These are phyloP conservation scores for Metopolophium dirhodum DNA, from an alignment of 1,140 invertebrate genomes.

Conservation along the genomic window DNA sequence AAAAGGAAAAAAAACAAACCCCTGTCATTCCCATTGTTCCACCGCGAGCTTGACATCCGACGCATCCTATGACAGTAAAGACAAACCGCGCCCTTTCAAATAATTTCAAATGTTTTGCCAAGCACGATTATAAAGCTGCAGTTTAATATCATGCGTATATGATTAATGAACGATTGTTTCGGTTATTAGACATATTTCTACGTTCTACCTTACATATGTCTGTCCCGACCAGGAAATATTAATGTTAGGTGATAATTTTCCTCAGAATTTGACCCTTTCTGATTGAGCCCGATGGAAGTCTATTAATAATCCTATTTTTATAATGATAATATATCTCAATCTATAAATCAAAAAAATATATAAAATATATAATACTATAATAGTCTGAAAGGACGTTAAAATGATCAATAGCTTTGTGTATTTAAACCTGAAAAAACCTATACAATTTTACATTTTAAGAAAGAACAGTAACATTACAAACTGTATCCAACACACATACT, in stretches of 20 bases:
- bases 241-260: slow-evolving; percentile 40
- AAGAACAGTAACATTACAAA: not conserved
- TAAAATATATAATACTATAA: not conserved
- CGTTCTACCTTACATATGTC: not conserved
- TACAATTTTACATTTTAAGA: not conserved
- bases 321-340: not conserved
- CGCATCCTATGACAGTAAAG: not conserved
- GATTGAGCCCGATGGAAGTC: too few species aligned
- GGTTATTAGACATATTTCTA: not conserved
- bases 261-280: not conserved
- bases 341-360: not conserved
- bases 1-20: slow-evolving; percentile 41
- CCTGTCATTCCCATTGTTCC: slow-evolving; percentile 49
- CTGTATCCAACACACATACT: not conserved
- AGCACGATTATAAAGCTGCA: not conserved
- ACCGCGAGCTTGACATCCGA: slow-evolving; percentile 20
- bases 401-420: not conserved
- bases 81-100: slow-evolving; percentile 29
- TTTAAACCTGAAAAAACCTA: not conserved
- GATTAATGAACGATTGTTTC: slow-evolving; percentile 40
- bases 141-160: not conserved
- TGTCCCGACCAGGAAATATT: not conserved
- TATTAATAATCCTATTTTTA: slow-evolving; percentile 21
- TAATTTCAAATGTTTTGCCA: slow-evolving; percentile 12
- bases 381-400: not conserved